Conservation (phyloP, 2,113 vertebrate genomes). For the Thymallus thymallus region DNA sequence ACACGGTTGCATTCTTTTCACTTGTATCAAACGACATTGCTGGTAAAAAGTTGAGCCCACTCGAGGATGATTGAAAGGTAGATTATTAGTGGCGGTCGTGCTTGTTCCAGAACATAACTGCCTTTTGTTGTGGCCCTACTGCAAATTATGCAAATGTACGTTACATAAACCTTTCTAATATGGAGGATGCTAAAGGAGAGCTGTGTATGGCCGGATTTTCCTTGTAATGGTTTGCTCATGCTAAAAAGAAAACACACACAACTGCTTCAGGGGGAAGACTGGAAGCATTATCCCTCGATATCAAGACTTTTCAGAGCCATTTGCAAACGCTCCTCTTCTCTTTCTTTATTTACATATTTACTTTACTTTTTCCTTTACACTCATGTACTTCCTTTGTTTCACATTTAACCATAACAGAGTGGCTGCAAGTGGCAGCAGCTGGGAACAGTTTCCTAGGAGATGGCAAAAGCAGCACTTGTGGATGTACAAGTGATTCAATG, state of each 20-base stretch:
- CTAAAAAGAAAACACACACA: conserved; percentile 3
- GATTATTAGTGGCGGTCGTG: conserved; percentile 18
- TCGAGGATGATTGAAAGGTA: conserved; percentile 14
- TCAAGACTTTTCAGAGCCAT: no score
- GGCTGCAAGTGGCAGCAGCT: conserved; percentile 34
- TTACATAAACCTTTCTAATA: conserved; percentile 5
- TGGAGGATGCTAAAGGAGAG: background rate
- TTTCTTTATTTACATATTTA: no score
- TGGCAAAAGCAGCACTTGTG: conserved; percentile 26
- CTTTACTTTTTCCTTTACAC: conserved; percentile 26
- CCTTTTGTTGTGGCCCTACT: background rate
- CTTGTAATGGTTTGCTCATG: background rate
- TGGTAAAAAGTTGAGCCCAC: conserved; percentile 1
- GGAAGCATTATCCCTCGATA: no score
- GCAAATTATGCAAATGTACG: conserved; percentile 4
- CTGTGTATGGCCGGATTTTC: background rate
- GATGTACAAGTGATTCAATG: conserved; percentile 41
- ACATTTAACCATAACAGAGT: conserved; percentile 51
- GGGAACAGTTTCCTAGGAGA: conserved; percentile 66
- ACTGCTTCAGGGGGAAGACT: no score
- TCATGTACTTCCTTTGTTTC: conserved; percentile 41
- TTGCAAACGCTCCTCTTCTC: no score
- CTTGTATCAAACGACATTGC: conserved; percentile 27
- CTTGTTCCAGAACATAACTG: conserved; percentile 4
- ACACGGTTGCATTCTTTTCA: conserved; percentile 13